Base-by-base conservation (phyloP, 2,113 vertebrate species). In the Pampusana beccarii region DNA sequence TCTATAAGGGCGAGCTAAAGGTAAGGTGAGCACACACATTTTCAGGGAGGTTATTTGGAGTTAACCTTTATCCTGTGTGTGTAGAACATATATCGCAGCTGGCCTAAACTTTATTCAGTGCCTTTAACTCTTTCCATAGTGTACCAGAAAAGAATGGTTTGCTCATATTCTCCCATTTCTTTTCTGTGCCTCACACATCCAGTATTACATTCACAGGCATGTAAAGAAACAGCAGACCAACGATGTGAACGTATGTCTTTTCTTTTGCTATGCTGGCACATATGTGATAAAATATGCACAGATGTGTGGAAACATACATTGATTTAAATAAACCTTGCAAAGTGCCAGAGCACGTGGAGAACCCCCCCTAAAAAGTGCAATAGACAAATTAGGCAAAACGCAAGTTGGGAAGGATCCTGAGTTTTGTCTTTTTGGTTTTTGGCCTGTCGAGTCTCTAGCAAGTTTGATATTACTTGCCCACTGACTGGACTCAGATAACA, bases 281-380 rank as follows among this genome's bases (percentile, higher is more conserved):
- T 90, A 77, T 50, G 36, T 0, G 12, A 42, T 44, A 80, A 96
- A 53, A 78, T 38, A 80, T 60, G 81, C 56, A 92, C 90, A 92
- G 90, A 90, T 65, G 26, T 93, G 66, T 92, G 95, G 90, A 92
- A 83, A 80, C 29, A 57, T 19, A 50, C 20, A 1, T 26, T 83
- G 86, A 86, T 91, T 82, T 90, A 93, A 96, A 82, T 81, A 81
- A 90, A 95, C n/a, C 66, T 87, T 74, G 23, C 24, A 53, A 96
- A 92, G 80, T 92, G 51, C 70, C 71, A 92, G 58, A 97, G 65
- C 77, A 91, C n/a, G 84, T n/a, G 88, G 33, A 80, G 53, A 66
- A 15, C 1, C 4, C 7, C 7, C 40, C 9, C 10, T 6, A 1
- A 57, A n/a, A 64, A 50, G 50, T 19, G 13, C 65, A 82, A 48